A percentile compares a stretch with the other conserved stretches of the same genome.
These are phyloP conservation scores for Orgyia antiqua DNA, from an alignment of 2,888 invertebrate genomes.

Conservation along the genomic window DNA sequence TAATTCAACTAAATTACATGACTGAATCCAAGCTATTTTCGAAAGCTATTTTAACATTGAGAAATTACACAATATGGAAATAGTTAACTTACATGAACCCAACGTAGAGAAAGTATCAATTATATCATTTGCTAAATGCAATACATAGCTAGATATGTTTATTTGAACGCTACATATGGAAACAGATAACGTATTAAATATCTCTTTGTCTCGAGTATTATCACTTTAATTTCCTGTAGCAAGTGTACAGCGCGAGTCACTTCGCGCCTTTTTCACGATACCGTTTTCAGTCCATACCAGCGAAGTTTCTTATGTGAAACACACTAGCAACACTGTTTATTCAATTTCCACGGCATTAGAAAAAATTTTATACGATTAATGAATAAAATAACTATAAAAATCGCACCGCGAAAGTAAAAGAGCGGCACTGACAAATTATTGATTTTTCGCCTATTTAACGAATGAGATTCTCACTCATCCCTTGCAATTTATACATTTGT, in stretches of 20 bases:
- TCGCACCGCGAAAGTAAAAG: constrained; percentile 57
- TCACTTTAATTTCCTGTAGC: constrained; percentile 33
- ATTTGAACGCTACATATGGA: constrained; percentile 20
- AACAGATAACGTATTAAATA: constrained; percentile 20
- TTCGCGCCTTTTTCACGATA: constrained; percentile 69
- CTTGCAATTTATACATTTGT: constrained; percentile 29
- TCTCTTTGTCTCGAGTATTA: constrained; percentile 40
- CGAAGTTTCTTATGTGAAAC: constrained; percentile 12
- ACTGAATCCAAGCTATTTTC: not conserved
- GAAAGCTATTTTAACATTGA: not conserved
- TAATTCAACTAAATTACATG: not conserved
- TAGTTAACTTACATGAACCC: constrained; percentile 60
- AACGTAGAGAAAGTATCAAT: constrained; percentile 45
- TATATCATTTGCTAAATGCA: constrained; percentile 34
- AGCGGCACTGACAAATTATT: constrained; percentile 67
- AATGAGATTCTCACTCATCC: constrained; percentile 37
- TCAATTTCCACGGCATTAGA: constrained; percentile 17
- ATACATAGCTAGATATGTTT: constrained; percentile 26
- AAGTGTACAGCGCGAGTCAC: constrained; percentile 36
- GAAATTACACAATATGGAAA: constrained; percentile 7
- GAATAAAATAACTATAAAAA: constrained; percentile 38
- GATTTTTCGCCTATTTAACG: constrained; percentile 57
- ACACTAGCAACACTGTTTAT: constrained; percentile 17
- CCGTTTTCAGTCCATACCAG: constrained; percentile 35
- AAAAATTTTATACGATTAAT: constrained; percentile 11